Conservation (phyloP, 2,888 invertebrate genomes). For the Baccha elongata region DNA sequence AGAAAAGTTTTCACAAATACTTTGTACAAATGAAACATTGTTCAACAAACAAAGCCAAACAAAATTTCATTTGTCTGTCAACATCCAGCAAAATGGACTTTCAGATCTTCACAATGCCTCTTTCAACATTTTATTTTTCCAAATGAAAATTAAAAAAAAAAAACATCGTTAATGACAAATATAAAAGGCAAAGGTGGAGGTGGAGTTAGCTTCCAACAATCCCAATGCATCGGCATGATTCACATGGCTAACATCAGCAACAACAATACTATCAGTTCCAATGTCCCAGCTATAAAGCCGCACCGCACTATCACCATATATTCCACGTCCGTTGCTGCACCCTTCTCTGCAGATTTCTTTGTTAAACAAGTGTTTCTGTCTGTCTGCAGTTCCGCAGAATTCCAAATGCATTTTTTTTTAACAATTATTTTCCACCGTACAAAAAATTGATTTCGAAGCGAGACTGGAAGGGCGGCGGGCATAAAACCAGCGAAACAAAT, state of each 20-base stretch:
- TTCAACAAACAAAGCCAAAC: neutral
- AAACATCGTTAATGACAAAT: neutral
- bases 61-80: neutral
- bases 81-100: neutral
- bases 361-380: slow-evolving; percentile 33
- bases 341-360: slow-evolving; percentile 17
- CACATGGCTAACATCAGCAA: slow-evolving; percentile 4
- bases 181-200: slow-evolving; percentile 17
- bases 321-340: slow-evolving; percentile 8
- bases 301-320: slow-evolving; percentile 26
- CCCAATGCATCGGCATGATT: slow-evolving; percentile 17
- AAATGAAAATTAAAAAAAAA: neutral
- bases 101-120: neutral
- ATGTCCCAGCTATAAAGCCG: slow-evolving; percentile 14
- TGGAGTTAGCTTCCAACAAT: neutral
- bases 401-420: slow-evolving; percentile 18
- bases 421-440: neutral
- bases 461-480: slow-evolving; percentile 1
- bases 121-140: neutral
- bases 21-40: neutral
- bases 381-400: slow-evolving; percentile 46
- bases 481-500: slow-evolving; percentile 54
- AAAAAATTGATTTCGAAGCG: slow-evolving; percentile 41
- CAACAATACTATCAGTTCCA: slow-evolving; percentile 14
- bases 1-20: neutral